Evolutionary conservation across 2,888 invertebrate genomes (phyloP), one percentile per base, ranked within the genome.

Genomic region (Eupithecia exiguata): DNA sequence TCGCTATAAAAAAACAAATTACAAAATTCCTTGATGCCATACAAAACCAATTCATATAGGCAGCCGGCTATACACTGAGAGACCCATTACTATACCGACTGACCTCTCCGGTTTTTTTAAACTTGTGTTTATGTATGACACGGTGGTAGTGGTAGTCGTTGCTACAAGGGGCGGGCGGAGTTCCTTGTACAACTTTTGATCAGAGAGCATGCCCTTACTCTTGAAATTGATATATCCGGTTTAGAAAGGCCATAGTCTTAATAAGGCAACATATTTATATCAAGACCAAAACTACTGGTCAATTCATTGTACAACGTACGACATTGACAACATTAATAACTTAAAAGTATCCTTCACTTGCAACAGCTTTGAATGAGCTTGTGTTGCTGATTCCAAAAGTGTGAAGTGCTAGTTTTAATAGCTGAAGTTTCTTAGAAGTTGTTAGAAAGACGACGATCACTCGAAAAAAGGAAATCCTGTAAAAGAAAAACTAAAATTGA

Each of bases 401-500:
- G 49, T 49, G 9, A 49, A n/a, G n/a, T 9, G n/a, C n/a, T 2
- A 49, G 3, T 6, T 1, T 18, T 18, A 49, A 12, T 25, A 25
- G 58, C 58, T 58, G n/a, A 1, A 58, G 58, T 58, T 49, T 49
- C 21, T 53, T 53, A 21, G 25, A 58, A 58, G 25, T 58, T 58
- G n/a, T n/a, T n/a, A n/a, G n/a, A n/a, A n/a, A 58, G 58, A 58
- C 21, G 25, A 25, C 21, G 53, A 21, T 53, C 63, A n/a, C 36
- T 65, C 38, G 63, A 12, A 65, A 65, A 65, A 36, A 65, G 70
- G 53, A 69, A 18, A 74, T 25, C 1, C 16, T 69, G 36, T 40
- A 67, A 75, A 75, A 61, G 38, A 21, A 72, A 53, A 58, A 63
- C 66, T 72, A 18, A 38, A 75, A 72, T 69, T 72, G 53, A 63